Evolutionary conservation across 1,140 invertebrate species (phyloP), one percentile per base, ranked within the genome.

Genomic region (Nylanderia fulva): DNA sequence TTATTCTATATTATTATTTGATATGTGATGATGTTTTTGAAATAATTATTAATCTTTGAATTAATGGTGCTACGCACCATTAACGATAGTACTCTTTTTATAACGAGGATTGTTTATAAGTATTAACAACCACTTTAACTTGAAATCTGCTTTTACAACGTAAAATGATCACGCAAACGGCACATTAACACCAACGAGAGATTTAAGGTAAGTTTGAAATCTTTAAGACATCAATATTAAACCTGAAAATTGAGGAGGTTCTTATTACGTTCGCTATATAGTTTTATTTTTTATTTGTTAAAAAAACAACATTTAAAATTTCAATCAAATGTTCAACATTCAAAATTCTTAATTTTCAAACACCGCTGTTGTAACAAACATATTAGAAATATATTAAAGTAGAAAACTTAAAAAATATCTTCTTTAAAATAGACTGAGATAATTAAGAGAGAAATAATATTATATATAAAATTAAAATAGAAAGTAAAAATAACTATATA

Each of bases 171-270:
- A 72, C 66, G 77, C 77, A 24, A 82, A 60, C 36, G 4, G 52
- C 58, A 36, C 66, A 45, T 72, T 82, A 82, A 82, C 52, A 52
- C 52, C 66, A 79, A 80, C 64, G 48, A 33, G 6, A 66, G 24
- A 60, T 13, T 82, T 82, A 82, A 58, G 33, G 27, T 15, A 45
- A n/a, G n/a, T 58, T 8, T 71, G 27, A 72, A 72, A 80, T 72
- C 66, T 72, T 82, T 45, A 82, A 24, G 39, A 56, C 52, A 39
- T 82, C 66, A 24, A 13, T 54, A 66, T 82, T 72, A 82, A 60
- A 56, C 39, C 54, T 24, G 66, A 24, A 45, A 39, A 60, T 60
- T 82, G 71, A 24, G 42, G 15, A 15, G 45, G 5, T 48, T 72
- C 27, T 80, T 54, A 71, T 60, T 71, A 82, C 56, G 18, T 24